A percentile compares a stretch with the other conserved stretches of the same genome.
Conservation (phyloP, 2,888 invertebrate genomes). For the Hirtodrosophila histrioides region DNA sequence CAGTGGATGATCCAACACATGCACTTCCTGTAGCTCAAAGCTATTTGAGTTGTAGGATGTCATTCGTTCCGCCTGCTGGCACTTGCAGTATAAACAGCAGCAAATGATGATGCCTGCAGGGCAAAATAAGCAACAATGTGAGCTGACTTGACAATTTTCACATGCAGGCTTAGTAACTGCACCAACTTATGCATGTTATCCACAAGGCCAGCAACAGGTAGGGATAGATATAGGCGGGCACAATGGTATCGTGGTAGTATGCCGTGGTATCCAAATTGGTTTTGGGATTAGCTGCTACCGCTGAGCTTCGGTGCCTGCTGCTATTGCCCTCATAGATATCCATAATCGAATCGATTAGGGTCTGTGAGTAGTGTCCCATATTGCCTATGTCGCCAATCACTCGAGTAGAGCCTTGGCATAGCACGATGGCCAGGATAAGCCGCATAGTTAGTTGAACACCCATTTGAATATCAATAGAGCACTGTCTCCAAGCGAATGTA, state of each 20-base stretch:
- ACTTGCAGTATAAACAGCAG: constrained; percentile 56
- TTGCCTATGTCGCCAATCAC: constrained; percentile 1
- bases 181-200: constrained; percentile 50
- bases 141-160: neutral
- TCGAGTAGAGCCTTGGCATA: constrained; percentile 4
- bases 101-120: constrained; percentile 40
- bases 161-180: too few species aligned
- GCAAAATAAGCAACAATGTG: neutral
- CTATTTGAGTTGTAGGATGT: constrained; percentile 28
- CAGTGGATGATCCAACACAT: constrained; percentile 40
- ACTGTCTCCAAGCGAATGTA: constrained; percentile 10
- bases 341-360: constrained; percentile 25
- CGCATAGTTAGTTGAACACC: neutral
- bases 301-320: neutral
- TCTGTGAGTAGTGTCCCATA: constrained; percentile 22
- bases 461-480: constrained; percentile 11
- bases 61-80: constrained; percentile 35
- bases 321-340: constrained; percentile 20
- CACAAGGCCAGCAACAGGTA: constrained; percentile 51
- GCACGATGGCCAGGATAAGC: constrained; percentile 1
- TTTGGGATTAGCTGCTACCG: neutral
- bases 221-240: constrained; percentile 33
- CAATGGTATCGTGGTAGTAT: neutral
- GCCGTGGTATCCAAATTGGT: neutral
- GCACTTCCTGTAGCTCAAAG: constrained; percentile 60